Conservation (phyloP, 2,797 vertebrate species). For the Caiman crocodilus region DNA sequence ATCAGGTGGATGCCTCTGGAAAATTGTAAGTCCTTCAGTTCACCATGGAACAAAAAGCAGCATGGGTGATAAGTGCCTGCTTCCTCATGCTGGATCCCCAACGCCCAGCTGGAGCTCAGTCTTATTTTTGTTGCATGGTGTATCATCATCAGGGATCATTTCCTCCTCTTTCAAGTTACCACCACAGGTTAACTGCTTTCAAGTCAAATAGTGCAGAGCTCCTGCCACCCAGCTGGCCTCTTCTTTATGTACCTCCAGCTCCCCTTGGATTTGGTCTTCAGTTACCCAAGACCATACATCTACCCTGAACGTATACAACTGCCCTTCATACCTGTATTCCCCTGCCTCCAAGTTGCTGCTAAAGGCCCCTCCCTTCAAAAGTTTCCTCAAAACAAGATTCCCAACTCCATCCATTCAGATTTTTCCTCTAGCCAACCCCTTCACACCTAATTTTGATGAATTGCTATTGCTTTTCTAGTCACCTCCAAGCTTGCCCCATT, state of each 20-base stretch:
- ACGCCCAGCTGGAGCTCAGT: not conserved
- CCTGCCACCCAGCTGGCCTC: not conserved
- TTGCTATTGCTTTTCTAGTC: not conserved
- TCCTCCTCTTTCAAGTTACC: not conserved
- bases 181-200: not conserved
- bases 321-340: not conserved
- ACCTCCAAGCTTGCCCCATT: rapidly evolving
- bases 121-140: not conserved
- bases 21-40: not conserved
- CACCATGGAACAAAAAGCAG: not conserved
- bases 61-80: not conserved
- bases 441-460: not conserved
- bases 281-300: too few relatives aligned
- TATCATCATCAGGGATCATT: not conserved
- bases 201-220: not conserved
- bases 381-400: not conserved
- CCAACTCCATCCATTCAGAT: not conserved
- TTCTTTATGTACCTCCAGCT: not conserved
- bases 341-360: not conserved
- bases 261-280: not conserved
- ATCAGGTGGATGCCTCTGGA: not conserved
- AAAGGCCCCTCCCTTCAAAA: not conserved
- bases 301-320: not conserved
- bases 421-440: rapidly evolving
- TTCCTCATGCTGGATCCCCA: not conserved